Conservation (phyloP, 2,113 vertebrate genomes). For the Apodemus sylvaticus region DNA sequence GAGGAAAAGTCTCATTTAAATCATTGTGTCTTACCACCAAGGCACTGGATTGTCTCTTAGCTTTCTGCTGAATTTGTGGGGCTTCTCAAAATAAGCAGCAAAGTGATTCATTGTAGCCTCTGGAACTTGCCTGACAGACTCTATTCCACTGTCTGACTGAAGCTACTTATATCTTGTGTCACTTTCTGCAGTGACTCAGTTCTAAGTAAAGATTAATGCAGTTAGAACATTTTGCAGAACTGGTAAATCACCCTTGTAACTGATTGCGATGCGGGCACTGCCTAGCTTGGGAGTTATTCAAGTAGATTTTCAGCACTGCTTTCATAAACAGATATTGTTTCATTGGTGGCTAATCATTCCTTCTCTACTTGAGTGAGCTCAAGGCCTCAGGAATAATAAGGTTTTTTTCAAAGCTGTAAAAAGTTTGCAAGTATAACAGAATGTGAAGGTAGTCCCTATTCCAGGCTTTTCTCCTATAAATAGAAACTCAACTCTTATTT, state of each 20-base stretch:
- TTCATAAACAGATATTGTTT: conserved; percentile 59
- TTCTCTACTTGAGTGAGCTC: conserved; percentile 10
- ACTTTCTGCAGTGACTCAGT: conserved; percentile 63
- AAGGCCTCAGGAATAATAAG: neutral
- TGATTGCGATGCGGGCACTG: conserved; percentile 10
- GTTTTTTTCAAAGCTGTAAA: conserved; percentile 33
- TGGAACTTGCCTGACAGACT: conserved; percentile 55
- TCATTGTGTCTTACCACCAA: conserved; percentile 52
- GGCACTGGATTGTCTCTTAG: conserved; percentile 52
- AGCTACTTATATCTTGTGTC: conserved; percentile 72
- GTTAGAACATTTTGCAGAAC: conserved; percentile 73
- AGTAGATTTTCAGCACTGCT: neutral
- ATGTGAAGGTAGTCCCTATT: neutral
- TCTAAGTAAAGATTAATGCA: conserved; percentile 68
- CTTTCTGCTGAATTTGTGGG: conserved; percentile 65
- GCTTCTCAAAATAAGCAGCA: conserved; percentile 69
- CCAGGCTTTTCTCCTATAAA: neutral
- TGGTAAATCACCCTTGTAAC: conserved; percentile 55
- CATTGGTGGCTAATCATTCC: conserved; percentile 52
- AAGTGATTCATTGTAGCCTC: conserved; percentile 72
- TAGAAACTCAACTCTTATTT: neutral
- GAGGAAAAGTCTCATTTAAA: conserved; percentile 45
- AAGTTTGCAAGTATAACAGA: conserved; percentile 13
- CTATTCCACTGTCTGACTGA: conserved; percentile 66
- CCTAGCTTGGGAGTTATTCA: conserved; percentile 55